Percentiles rank a stretch among this genome's conserved stretches.
phyloP scores from a whole-genome alignment of 37 sponge, comb jelly and placozoan genomes.

The Petrosia ficiformis region DNA sequence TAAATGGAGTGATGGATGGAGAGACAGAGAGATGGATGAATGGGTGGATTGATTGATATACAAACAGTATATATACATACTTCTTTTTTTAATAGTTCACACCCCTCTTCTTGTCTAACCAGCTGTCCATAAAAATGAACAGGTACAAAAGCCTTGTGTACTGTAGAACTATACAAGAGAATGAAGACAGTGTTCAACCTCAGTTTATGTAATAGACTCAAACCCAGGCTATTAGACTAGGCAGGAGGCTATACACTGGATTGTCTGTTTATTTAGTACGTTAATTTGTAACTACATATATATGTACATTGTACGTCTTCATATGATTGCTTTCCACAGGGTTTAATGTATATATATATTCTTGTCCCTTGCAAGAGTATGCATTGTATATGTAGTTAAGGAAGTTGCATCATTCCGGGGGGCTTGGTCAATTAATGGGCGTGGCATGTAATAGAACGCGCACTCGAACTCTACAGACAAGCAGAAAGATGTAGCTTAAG shows the following conservation, averaged over 20 bases:
- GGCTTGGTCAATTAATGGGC: no score
- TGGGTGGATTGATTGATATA: no score
- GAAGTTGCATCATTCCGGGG: no score
- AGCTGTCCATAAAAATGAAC: constrained; percentile 87
- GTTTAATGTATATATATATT: no score
- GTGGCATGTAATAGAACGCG: no score
- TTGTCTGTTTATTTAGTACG: no score
- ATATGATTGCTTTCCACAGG: no score
- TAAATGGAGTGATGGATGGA: not conserved
- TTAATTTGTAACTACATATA: no score
- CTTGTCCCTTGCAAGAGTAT: no score
- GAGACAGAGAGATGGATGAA: not conserved
- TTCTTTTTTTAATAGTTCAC: constrained; percentile 52
- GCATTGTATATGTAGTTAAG: no score
- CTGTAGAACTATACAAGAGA: constrained; percentile 5
- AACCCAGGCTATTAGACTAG: not conserved
- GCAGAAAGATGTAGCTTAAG: no score
- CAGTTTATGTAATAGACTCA: not conserved
- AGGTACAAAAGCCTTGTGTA: constrained; percentile 69
- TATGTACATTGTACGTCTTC: not conserved
- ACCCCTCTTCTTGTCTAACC: constrained; percentile 74
- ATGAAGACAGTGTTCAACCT: not conserved
- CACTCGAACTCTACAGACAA: no score
- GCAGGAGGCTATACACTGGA: not conserved
- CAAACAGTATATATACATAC: constrained; percentile 7